Percentiles rank a stretch among this genome's conserved stretches.
Conservation (phyloP, 2,113 vertebrate genomes). For the Ictidomys tridecemlineatus region DNA sequence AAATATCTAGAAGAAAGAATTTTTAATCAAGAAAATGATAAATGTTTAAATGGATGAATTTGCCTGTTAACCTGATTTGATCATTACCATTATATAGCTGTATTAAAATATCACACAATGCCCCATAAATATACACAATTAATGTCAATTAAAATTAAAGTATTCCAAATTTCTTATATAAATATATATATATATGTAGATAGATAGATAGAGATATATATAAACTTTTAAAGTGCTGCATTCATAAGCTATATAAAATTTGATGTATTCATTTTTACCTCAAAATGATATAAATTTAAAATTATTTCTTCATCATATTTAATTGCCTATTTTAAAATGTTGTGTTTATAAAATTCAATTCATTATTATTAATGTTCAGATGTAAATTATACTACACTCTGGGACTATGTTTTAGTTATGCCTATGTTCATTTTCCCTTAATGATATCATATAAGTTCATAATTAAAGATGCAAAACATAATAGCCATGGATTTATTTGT, state of each 20-base stretch:
- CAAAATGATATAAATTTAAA: background rate
- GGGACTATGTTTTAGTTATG: constrained; percentile 77
- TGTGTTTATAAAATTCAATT: constrained; percentile 70
- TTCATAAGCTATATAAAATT: constrained; percentile 33
- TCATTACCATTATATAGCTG: background rate
- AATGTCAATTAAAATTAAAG: background rate
- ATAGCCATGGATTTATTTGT: background rate
- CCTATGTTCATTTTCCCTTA: constrained; percentile 74
- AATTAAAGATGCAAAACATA: background rate
- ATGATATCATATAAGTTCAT: constrained; percentile 62
- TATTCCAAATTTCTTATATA: rapidly evolving
- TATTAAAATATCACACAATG: background rate
- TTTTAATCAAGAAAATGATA: background rate
- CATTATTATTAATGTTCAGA: constrained; percentile 59
- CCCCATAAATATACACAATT: background rate
- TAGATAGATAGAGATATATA: no score
- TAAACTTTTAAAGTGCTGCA: constrained; percentile 64
- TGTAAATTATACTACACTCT: constrained; percentile 70
- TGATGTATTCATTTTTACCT: background rate
- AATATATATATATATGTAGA: background rate
- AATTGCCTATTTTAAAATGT: constrained; percentile 62
- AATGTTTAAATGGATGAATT: background rate
- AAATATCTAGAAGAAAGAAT: background rate
- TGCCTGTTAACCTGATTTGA: background rate
- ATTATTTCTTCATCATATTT: background rate